Conservation (phyloP, 1,140 invertebrate species). For the Papilio glaucus region DNA sequence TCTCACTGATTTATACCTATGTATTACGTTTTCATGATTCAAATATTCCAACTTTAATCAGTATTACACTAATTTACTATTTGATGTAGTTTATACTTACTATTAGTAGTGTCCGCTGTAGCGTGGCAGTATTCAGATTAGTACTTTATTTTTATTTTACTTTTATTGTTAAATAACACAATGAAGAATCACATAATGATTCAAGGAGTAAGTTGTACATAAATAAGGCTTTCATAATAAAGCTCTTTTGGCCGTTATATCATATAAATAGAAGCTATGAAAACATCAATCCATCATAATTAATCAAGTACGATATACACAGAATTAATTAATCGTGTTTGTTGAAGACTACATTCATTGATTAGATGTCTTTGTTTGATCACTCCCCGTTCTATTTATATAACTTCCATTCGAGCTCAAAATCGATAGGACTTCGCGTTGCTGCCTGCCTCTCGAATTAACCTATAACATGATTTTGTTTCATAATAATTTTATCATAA, state of each 20-base stretch:
- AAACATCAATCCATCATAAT: neutral
- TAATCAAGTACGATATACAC: slow-evolving; percentile 13
- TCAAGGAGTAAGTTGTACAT: neutral
- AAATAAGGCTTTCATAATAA: neutral
- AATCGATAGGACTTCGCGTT: slow-evolving; percentile 50
- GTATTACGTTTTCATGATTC: too few species aligned
- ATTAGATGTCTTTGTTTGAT: slow-evolving; percentile 54
- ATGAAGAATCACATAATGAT: neutral
- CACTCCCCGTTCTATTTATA: slow-evolving; percentile 56
- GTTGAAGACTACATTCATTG: slow-evolving; percentile 50
- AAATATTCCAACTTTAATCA: too few species aligned
- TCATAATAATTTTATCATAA: neutral
- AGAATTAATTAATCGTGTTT: slow-evolving; percentile 39
- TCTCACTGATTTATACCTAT: too few species aligned
- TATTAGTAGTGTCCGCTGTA: neutral
- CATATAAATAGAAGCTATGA: neutral
- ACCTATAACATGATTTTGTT: neutral
- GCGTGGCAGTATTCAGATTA: too few species aligned
- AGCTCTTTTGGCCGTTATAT: neutral
- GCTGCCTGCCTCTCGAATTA: slow-evolving; percentile 19
- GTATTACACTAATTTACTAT: neutral
- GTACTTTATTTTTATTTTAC: neutral
- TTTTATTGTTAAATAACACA: too few species aligned
- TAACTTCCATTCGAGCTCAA: slow-evolving; percentile 46
- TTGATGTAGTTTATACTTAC: neutral